Evolutionary conservation across 2,888 invertebrate species (phyloP).

Genomic region (Celastrina argiolus): DNA sequence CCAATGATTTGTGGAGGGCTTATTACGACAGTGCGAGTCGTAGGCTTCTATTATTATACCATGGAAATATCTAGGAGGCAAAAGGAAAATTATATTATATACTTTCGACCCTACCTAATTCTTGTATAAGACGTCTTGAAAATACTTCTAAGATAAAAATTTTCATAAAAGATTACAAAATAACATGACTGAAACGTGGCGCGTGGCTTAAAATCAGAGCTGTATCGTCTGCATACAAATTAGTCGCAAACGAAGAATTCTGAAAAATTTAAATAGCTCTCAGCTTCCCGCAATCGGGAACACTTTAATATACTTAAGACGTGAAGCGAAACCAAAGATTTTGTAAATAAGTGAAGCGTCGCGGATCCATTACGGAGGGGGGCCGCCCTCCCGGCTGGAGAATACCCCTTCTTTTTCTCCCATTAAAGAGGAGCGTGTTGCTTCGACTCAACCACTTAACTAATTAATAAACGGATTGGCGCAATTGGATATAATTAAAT

Average conservation of each 20-base stretch:
- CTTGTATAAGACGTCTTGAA: too few species aligned
- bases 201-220: neutral
- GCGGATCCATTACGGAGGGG: neutral
- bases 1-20: neutral
- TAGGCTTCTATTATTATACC: neutral
- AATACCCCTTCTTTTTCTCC: neutral
- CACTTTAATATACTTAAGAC: slow-evolving; percentile 5
- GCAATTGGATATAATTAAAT: neutral
- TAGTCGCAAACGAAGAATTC: neutral
- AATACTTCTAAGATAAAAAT: neutral
- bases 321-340: neutral
- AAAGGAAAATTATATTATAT: too few species aligned
- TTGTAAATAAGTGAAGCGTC: slow-evolving; percentile 1
- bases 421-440: neutral
- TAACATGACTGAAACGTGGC: neutral
- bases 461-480: neutral
- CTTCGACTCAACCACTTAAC: neutral
- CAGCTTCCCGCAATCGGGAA: neutral
- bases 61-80: too few species aligned
- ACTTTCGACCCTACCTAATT: too few species aligned
- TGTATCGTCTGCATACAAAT: neutral
- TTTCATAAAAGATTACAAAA: neutral
- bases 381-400: neutral
- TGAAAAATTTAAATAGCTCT: neutral
- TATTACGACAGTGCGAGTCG: neutral